These are phyloP conservation scores for Ormyrus pomaceus DNA, from an alignment of 2,888 invertebrate genomes.

Conservation along the genomic window DNA sequence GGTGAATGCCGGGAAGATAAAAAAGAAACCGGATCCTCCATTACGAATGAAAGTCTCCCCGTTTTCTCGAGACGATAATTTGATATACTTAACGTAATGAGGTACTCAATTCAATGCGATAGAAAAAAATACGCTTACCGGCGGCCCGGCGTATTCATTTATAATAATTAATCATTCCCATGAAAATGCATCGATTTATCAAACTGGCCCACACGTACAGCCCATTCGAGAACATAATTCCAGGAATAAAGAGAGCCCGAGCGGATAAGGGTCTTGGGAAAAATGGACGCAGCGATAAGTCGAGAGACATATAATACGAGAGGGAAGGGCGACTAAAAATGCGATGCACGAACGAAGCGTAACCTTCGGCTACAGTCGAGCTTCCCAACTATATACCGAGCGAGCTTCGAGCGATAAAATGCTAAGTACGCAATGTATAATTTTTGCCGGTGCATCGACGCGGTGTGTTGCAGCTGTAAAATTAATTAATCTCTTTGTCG, in stretches of 20 bases:
- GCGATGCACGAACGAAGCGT: conserved; percentile 36
- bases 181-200: conserved; percentile 30
- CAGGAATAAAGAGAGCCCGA: no score
- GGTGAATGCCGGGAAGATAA: no score
- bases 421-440: no score
- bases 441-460: no score
- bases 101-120: no score
- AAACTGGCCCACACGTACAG: not conserved
- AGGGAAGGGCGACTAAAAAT: conserved; percentile 11
- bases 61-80: no score
- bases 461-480: not conserved
- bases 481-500: conserved; percentile 35
- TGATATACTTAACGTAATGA: no score
- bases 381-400: no score
- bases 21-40: no score
- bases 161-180: conserved; percentile 32
- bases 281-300: conserved; percentile 25
- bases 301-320: conserved; percentile 10
- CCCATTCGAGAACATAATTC: conserved; percentile 34
- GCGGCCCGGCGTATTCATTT: not conserved
- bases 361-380: not conserved
- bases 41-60: no score
- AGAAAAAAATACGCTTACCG: no score
- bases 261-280: conserved; percentile 14
- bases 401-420: no score